Base-by-base conservation (phyloP, 2,113 vertebrate genomes). In the Tragelaphus buxtoni region DNA sequence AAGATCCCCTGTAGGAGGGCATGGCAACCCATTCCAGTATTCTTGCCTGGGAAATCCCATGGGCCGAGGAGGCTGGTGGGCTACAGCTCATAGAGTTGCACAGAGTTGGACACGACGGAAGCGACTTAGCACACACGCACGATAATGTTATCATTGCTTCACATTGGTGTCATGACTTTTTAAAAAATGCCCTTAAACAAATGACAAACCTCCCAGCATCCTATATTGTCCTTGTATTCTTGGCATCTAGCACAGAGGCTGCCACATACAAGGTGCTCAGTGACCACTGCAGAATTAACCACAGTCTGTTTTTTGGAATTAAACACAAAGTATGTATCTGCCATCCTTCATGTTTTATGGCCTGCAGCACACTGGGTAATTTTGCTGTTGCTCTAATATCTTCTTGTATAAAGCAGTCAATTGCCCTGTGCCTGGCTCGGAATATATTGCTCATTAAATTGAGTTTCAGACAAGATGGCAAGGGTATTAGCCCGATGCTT, bases 401-500 rank as follows among this genome's bases (percentile, higher is more conserved):
- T 83, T 39, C 24, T 14, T 39, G 7, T 61, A 28, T 58, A 60
- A 65, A 83, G 55, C 35, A 65, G 76, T 55, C 76, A 30, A 1
- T 69, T 69, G 95, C n/a, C 63, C 61, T 14, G 61, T 88, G 85
- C 47, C 0, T 2, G 49, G 80, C 42, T 83, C n/a, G 10, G 87
- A 55, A 89, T 91, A 17, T 32, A 65, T 82, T 55, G 74, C 65
- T 92, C 87, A 49, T 84, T 84, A 94, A 45, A 61, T 16, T 22
- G 56, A 69, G 76, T 4, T 18, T 80, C 82, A 88, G 96, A 93
- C 93, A 53, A 22, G 81, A 47, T 55, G n/a, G 86, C 24, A 39
- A 88, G 69, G 42, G 20, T 39, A 88, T 88, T 84, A 96, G 95
- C 94, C 96, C 82, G 51, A 20, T 58, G 87, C 90, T 96, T 8